A percentile compares a stretch with the other conserved stretches of the same genome.
phyloP scores from a whole-genome alignment of 64 coral and sea anemone species.

The Acropora yongei region DNA sequence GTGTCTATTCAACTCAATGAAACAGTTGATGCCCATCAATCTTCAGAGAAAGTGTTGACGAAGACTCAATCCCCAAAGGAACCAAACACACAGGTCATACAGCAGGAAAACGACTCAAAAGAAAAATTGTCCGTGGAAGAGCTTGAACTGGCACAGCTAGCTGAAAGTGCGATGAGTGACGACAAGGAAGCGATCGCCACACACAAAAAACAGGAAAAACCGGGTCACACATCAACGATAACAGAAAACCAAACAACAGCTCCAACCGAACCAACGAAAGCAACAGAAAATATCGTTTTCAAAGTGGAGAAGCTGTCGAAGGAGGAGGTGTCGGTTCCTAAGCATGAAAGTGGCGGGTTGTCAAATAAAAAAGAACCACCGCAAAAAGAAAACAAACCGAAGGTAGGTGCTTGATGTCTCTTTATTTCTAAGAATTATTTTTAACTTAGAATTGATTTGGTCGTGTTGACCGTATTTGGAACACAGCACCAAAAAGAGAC shows the following conservation, averaged over 20 bases:
- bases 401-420: neutral
- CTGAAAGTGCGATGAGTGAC: neutral
- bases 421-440: too few relatives aligned
- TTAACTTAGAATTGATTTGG: too few relatives aligned
- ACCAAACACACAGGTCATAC: neutral
- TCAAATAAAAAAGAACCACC: conserved; percentile 4
- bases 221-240: neutral
- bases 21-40: neutral
- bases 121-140: conserved; percentile 17
- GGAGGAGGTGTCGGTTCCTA: neutral
- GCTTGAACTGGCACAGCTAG: conserved; percentile 8
- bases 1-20: neutral
- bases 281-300: neutral
- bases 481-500: too few relatives aligned
- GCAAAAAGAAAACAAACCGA: neutral
- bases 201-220: neutral
- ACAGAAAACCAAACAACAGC: neutral
- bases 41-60: neutral
- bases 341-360: neutral
- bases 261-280: neutral
- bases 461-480: too few relatives aligned
- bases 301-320: neutral
- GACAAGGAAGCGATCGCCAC: neutral
- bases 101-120: neutral
- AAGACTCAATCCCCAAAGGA: neutral